These are phyloP conservation scores for Xenopus borealis DNA, from an alignment of 2,113 vertebrate species.

Conservation along the genomic window DNA sequence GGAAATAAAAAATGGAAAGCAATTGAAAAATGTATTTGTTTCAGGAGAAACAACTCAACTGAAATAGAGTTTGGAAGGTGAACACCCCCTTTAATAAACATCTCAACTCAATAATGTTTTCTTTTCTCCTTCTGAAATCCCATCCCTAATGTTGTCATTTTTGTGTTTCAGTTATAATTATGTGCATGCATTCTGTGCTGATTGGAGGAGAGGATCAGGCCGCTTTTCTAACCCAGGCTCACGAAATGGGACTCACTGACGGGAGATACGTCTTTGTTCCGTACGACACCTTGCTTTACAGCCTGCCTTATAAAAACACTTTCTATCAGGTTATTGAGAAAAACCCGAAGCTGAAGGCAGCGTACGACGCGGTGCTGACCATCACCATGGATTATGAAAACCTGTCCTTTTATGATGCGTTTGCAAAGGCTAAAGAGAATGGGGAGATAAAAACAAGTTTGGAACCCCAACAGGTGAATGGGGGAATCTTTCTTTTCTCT, in stretches of 20 bases:
- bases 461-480: conserved; percentile 58
- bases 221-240: conserved; percentile 74
- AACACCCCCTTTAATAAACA: no score
- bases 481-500: no score
- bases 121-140: background rate
- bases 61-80: no score
- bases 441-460: conserved; percentile 64
- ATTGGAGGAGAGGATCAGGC: conserved; percentile 79
- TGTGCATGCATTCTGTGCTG: conserved; percentile 89
- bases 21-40: no score
- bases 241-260: conserved; percentile 78
- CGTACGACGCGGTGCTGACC: conserved; percentile 86
- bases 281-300: conserved; percentile 85
- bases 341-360: conserved; percentile 69
- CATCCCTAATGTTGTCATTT: background rate
- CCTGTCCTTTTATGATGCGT: conserved; percentile 78
- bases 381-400: conserved; percentile 80
- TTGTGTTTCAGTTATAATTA: conserved; percentile 76
- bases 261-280: conserved; percentile 84
- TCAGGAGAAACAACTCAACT: no score
- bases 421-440: conserved; percentile 62
- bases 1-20: no score
- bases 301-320: conserved; percentile 77
- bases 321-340: conserved; percentile 71
- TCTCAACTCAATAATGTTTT: no score